phyloP scores from a whole-genome alignment of 2,113 vertebrate genomes.

The Nansenia antarctica region DNA sequence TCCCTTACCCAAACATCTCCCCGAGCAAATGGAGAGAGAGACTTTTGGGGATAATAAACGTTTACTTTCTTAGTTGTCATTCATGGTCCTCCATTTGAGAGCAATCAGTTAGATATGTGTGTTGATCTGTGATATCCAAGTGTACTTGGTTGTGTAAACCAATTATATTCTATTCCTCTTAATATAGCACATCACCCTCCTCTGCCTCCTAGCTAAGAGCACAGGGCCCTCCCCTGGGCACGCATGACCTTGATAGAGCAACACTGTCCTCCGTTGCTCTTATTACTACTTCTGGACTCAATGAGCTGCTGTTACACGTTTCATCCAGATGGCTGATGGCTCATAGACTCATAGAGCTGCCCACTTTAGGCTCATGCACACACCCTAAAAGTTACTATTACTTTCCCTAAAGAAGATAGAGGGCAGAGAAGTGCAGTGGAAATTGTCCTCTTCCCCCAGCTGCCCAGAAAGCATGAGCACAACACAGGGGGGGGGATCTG shows the following conservation, averaged over 20 bases:
- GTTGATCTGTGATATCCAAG: too few relatives aligned
- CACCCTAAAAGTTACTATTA: not conserved
- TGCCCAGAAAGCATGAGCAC: not conserved
- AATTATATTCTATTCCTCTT: slow-evolving; percentile 35
- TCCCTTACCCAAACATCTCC: too few relatives aligned
- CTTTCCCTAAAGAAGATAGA: not conserved
- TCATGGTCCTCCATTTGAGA: too few relatives aligned
- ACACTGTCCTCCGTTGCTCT: too few relatives aligned
- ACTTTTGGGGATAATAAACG: too few relatives aligned
- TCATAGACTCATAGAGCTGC: not conserved
- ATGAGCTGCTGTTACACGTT: not conserved
- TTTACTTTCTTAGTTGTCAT: too few relatives aligned
- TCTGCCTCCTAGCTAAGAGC: slow-evolving; percentile 47
- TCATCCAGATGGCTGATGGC: too few relatives aligned
- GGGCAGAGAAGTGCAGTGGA: not conserved
- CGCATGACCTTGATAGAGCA: slow-evolving; percentile 35
- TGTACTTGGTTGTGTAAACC: slow-evolving; percentile 15
- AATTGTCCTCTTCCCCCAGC: not conserved
- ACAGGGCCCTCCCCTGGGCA: slow-evolving; percentile 38
- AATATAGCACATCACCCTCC: slow-evolving; percentile 50
- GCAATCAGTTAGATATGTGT: too few relatives aligned
- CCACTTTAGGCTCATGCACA: not conserved
- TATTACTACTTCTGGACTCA: not conserved
- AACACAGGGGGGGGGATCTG: not conserved
- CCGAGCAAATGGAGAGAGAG: too few relatives aligned